Percentiles rank a stretch among this genome's conserved stretches.
phyloP scores from a whole-genome alignment of 2,113 vertebrate species.

The Copsychus sechellarum region DNA sequence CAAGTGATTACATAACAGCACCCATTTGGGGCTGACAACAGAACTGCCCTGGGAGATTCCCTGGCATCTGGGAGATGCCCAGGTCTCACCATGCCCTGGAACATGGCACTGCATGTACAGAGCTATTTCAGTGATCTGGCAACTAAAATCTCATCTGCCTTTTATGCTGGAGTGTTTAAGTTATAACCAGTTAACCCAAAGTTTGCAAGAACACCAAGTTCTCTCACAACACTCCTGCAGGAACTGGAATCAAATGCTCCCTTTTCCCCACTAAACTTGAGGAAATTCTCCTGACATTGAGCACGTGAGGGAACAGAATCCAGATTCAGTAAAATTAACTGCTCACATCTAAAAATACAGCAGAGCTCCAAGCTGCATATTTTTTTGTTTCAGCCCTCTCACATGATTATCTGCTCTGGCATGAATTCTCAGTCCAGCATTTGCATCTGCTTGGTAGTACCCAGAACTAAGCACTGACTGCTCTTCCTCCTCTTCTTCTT shows the following conservation, averaged over 20 bases:
- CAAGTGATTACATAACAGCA: neutral
- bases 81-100: neutral
- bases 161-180: neutral
- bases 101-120: accelerated
- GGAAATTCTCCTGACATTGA: neutral
- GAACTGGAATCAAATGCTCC: neutral
- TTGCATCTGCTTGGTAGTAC: neutral
- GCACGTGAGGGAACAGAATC: neutral
- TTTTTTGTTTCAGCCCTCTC: neutral
- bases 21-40: neutral
- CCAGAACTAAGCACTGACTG: neutral
- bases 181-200: neutral
- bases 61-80: neutral
- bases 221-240: neutral
- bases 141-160: neutral
- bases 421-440: neutral
- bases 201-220: neutral
- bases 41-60: neutral
- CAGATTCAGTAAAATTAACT: neutral
- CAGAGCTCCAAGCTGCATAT: neutral
- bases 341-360: neutral
- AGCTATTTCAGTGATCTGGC: neutral
- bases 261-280: neutral
- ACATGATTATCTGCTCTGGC: neutral
- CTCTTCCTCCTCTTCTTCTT: neutral